Conservation (phyloP, 2,113 vertebrate genomes). For the Antechinus flavipes region DNA sequence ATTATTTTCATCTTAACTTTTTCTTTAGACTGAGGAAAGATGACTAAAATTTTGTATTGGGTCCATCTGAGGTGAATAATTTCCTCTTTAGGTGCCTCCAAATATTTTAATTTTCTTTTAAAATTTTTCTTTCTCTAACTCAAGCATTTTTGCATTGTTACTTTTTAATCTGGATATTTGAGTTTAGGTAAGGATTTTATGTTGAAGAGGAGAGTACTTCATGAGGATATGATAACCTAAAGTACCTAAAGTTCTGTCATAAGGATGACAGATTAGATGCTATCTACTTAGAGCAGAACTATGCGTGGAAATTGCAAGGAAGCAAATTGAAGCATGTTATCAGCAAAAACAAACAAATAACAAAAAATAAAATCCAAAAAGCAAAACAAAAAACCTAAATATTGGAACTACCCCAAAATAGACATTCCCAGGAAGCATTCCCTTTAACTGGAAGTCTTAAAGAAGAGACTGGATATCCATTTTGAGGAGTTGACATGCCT, state of each 20-base stretch:
- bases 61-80: neutral
- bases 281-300: neutral
- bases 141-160: neutral
- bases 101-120: neutral
- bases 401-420: neutral
- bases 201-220: neutral
- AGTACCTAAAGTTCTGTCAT: neutral
- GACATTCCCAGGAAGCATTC: neutral
- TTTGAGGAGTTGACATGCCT: neutral
- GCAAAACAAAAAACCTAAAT: neutral
- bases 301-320: neutral
- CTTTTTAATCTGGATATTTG: neutral
- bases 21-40: neutral
- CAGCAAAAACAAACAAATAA: neutral
- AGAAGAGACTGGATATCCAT: neutral
- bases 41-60: neutral
- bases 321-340: neutral
- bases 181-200: neutral
- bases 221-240: neutral
- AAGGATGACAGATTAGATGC: neutral
- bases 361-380: neutral
- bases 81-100: neutral
- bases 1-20: neutral
- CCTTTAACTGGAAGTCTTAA: neutral
- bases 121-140: neutral